A percentile compares a stretch with the other conserved stretches of the same genome.
Conservation (phyloP, 1,140 invertebrate genomes). For the Pentalonia nigronervosa region DNA sequence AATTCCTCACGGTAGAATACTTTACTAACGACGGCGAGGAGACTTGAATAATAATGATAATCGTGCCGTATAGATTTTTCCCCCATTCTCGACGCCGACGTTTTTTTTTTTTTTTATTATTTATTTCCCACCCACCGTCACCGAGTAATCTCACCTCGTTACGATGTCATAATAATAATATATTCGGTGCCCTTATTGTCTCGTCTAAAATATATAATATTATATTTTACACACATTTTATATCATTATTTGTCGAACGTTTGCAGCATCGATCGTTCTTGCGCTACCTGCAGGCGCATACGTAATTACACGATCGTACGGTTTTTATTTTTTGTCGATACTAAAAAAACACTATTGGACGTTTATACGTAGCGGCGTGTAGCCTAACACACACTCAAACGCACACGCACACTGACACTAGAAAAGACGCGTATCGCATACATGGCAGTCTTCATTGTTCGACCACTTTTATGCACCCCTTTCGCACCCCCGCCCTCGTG, state of each 20-base stretch:
- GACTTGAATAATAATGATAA: conserved; percentile 23
- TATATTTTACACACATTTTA: not conserved
- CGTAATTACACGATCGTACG: not conserved
- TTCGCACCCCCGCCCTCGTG: not conserved
- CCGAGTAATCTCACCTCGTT: not conserved
- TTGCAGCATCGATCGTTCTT: not conserved
- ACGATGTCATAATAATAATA: not conserved
- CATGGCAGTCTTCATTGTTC: not conserved
- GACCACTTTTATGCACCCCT: not conserved
- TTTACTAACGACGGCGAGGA: not conserved
- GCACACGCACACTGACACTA: not conserved
- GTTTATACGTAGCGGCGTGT: not conserved
- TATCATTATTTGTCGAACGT: not conserved
- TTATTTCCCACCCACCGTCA: not conserved
- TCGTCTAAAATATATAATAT: not conserved
- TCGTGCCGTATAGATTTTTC: not conserved
- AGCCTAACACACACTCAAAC: not conserved
- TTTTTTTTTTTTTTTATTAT: not conserved
- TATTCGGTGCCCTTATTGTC: not conserved
- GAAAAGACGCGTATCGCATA: not conserved
- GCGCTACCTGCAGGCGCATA: not conserved
- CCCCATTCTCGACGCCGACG: not conserved
- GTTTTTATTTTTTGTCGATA: not conserved
- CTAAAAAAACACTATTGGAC: not conserved
- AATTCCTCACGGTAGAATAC: not conserved